phyloP scores from a whole-genome alignment of 2,113 vertebrate species.

The Prolemur simus region DNA sequence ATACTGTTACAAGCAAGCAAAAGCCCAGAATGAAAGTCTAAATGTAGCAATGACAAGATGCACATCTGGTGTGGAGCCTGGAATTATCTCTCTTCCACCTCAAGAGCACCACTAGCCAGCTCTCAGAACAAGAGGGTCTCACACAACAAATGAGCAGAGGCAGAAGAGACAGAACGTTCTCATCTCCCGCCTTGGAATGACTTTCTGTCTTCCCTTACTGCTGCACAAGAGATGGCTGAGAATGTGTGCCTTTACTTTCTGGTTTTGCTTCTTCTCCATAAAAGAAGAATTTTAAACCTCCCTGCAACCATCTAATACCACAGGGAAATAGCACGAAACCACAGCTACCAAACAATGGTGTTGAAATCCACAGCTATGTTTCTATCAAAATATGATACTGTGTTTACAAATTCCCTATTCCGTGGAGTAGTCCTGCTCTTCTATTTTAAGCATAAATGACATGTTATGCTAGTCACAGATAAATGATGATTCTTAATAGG shows the following conservation, averaged over 20 bases:
- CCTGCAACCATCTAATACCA: slow-evolving; percentile 29
- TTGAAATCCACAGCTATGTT: slow-evolving; percentile 61
- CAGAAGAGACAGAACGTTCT: not conserved
- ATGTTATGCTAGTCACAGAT: slow-evolving; percentile 47
- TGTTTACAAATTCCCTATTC: slow-evolving; percentile 55
- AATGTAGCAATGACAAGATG: not conserved
- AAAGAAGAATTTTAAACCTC: slow-evolving; percentile 45
- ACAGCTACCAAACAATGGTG: slow-evolving; percentile 66
- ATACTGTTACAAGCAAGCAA: not conserved
- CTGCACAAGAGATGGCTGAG: not conserved
- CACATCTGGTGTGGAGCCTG: not conserved
- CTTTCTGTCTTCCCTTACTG: not conserved
- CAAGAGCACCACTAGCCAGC: not conserved
- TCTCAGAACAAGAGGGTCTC: not conserved
- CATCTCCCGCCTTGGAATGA: not conserved
- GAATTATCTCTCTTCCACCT: not conserved
- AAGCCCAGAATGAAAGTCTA: not conserved
- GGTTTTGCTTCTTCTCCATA: slow-evolving; percentile 34
- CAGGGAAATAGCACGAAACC: slow-evolving; percentile 66
- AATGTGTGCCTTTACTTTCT: not conserved
- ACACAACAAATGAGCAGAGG: not conserved
- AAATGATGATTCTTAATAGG: slow-evolving; percentile 66
- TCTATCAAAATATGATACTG: slow-evolving; percentile 58
- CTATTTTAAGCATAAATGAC: slow-evolving; percentile 58
- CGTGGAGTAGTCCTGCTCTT: not conserved